Percentiles rank a stretch among this genome's conserved stretches.
phyloP scores from a whole-genome alignment of 1,140 invertebrate genomes.

The Centruroides vittatus region DNA sequence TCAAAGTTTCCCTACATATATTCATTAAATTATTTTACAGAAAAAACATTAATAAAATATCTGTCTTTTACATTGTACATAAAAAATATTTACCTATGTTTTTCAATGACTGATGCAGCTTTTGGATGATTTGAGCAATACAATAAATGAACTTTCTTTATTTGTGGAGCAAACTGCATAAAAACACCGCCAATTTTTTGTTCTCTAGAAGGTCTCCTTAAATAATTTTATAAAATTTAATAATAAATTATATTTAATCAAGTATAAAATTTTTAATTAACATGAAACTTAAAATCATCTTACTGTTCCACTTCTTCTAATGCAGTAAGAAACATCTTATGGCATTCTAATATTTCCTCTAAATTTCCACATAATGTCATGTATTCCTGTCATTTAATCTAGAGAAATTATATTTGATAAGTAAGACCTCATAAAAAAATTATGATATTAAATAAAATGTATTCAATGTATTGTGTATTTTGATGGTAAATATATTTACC shows the following conservation, averaged over 20 bases:
- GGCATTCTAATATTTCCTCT: slow-evolving; percentile 64
- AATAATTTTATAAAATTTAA: slow-evolving; percentile 14
- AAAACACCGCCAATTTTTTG: slow-evolving; percentile 85
- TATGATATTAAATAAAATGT: no score
- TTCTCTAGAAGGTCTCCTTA: slow-evolving; percentile 47
- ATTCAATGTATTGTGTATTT: no score
- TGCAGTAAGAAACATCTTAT: slow-evolving; percentile 57
- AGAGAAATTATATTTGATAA: neutral
- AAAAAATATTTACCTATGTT: slow-evolving; percentile 53
- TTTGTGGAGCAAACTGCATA: slow-evolving; percentile 63
- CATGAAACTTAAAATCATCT: slow-evolving; percentile 12
- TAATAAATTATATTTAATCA: neutral
- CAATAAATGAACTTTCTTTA: slow-evolving; percentile 68
- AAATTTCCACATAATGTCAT: slow-evolving; percentile 74
- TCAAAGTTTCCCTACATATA: slow-evolving; percentile 56
- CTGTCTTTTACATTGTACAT: neutral
- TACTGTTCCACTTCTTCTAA: slow-evolving; percentile 53
- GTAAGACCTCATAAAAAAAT: no score
- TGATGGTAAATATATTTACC: no score
- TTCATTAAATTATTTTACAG: neutral
- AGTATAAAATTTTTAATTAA: neutral
- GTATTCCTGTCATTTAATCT: slow-evolving; percentile 72
- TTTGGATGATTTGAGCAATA: slow-evolving; percentile 88
- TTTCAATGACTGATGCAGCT: slow-evolving; percentile 80
- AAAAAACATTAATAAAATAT: neutral